Evolutionary conservation across 2,113 vertebrate genomes (phyloP), one percentile per base, ranked within the genome.

Genomic region (Pterocles gutturalis): DNA sequence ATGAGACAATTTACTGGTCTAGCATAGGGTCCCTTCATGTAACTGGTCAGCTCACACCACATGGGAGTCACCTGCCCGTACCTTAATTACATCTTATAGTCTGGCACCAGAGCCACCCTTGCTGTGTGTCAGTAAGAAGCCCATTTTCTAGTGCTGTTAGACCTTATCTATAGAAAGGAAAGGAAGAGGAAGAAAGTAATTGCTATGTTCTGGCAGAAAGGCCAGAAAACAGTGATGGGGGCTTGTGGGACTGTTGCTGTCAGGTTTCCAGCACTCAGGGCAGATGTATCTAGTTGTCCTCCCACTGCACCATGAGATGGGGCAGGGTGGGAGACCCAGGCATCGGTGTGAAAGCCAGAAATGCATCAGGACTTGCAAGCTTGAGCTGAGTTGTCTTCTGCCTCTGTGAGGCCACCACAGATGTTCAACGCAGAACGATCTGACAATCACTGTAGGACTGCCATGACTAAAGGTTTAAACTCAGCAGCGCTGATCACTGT

Each of bases 371-470:
- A 41, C 22, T 86, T 77, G n/a, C 7, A 53, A 26, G 31, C 66
- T 55, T 29, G 43, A 38, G 33, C 24, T 26, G 43, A 36, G 11
- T 29, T 57, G 7, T 85, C 69, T 33, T 4, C 53, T 87, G 21
- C 11, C 15, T 14, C 64, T 92, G 22, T 2, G 7, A 64, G 65
- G 57, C 41, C 60, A 48, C 71, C 36, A 26, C 51, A 76, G 53
- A 34, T 3, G 5, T 38, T 64, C 10, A 15, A 0, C 1, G 20
- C 55, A 62, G 46, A 58, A 21, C 0, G 0, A 36, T 31, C 77
- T 49, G 77, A 58, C 46, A 33, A 14, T 69, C 38, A 1, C 28
- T 33, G 15, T 17, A 46, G 86, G 22, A 14, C 54, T 51, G 36
- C 13, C 16, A 1, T 9, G 16, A 55, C 26, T 46, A 24, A 33